Evolutionary conservation across 2,797 vertebrate species (phyloP), one percentile per base, ranked within the genome.

Genomic region (Hybognathus amarus): DNA sequence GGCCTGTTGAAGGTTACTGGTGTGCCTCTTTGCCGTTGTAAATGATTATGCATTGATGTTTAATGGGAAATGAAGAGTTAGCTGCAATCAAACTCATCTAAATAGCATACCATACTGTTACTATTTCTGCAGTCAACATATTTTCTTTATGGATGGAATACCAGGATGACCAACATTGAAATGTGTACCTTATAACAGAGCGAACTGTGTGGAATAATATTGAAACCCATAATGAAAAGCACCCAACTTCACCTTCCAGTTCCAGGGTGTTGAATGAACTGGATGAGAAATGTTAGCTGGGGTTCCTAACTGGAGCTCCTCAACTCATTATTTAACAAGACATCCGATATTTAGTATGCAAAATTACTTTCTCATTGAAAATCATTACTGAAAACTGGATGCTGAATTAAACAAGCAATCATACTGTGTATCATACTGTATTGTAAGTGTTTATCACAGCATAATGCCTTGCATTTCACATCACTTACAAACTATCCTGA

Each of bases 41-140:
- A 61, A 81, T 45, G 40, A 81, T 27, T 45, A 73, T 38, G 40
- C 66, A 59, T 18, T 69, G 38, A 71, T 81, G 38, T 42, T 52
- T 68, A 69, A 42, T 54, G 22, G 38, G 17, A 24, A 8, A 9
- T 24, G 56, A 6, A 36, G 33, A 45, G 52, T 18, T 52, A 50
- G 45, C 70, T 47, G 36, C 18, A 20, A 36, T 82, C 45, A 27
- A 63, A 30, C 36, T 30, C 38, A 47, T 75, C 27, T 38, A 22
- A 75, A 54, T n/a, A 56, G 47, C 10, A 36, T 36, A 74, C 47
- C 30, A 54, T 20, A 5, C 50, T 74, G 67, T 42, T 24, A 18
- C 27, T 33, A 33, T 33, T 64, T 64, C 36, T 68, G 38, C 38
- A 69, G 38, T 42, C 6, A 42, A n/a, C 6, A 69, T n/a, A 45